Evolutionary conservation across 92 coral and sea anemone species (phyloP).

Genomic region (Anthopleura xanthogrammica): DNA sequence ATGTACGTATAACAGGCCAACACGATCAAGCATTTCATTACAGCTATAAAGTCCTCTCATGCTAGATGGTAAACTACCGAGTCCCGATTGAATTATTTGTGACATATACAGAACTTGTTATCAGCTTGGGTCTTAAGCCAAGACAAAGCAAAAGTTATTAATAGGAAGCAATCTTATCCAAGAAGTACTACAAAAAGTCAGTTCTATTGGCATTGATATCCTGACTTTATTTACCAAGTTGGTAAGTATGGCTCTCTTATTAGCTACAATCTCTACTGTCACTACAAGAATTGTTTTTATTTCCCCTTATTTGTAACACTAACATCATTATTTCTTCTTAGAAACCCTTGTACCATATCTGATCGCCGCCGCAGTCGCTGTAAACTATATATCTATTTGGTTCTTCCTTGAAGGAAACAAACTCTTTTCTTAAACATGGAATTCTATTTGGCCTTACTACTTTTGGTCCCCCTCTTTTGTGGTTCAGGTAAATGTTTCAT

Average conservation of each 20-base stretch:
- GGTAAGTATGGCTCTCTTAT: slow-evolving; percentile 5
- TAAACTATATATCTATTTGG: not conserved
- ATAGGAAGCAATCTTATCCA: not conserved
- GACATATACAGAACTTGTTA: not conserved
- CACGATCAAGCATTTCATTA: slow-evolving; percentile 20
- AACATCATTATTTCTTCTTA: not conserved
- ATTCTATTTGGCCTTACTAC: not conserved
- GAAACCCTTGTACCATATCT: not conserved
- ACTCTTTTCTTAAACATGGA: slow-evolving; percentile 2
- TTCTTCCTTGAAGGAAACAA: not conserved
- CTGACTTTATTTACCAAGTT: not conserved
- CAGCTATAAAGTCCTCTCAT: not conserved
- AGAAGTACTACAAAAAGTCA: not conserved
- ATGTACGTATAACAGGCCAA: slow-evolving; percentile 12
- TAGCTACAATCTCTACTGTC: not conserved
- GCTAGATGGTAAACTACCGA: not conserved
- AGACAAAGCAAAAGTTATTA: not conserved
- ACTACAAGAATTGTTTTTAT: not conserved
- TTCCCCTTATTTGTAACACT: not conserved
- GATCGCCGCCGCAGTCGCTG: not conserved
- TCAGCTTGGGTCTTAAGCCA: not conserved
- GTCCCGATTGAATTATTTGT: not conserved
- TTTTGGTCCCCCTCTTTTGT: slow-evolving; percentile 8
- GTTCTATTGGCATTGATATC: not conserved
- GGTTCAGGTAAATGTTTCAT: slow-evolving; percentile 13